A percentile compares a stretch with the other conserved stretches of the same genome.
Conservation (phyloP, 1,140 invertebrate genomes). For the Drosophila sucinea region DNA sequence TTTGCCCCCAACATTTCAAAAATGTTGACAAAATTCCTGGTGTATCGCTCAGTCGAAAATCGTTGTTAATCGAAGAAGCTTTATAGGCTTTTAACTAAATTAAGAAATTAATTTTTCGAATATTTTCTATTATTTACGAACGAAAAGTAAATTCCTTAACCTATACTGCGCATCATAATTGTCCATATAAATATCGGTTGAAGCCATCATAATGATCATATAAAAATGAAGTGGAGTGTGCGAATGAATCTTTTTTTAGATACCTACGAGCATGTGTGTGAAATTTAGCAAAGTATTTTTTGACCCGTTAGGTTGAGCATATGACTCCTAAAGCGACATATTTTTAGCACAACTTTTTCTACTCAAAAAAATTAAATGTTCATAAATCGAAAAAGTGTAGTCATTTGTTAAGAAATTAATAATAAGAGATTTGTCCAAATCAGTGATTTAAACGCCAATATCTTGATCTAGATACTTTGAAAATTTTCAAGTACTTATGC, state of each 20-base stretch:
- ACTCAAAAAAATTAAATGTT: background rate
- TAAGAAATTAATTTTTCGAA: conserved; percentile 49
- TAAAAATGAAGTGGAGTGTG: conserved; percentile 42
- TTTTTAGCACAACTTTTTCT: conserved; percentile 1
- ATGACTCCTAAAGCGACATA: conserved; percentile 25
- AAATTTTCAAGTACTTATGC: no score
- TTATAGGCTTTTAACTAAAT: conserved; percentile 60
- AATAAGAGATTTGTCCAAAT: no score
- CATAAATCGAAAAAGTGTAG: background rate
- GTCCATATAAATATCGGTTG: conserved; percentile 51
- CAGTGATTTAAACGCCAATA: no score
- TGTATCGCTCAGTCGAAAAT: conserved; percentile 77
- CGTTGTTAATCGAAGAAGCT: conserved; percentile 76
- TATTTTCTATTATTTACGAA: conserved; percentile 73
- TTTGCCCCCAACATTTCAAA: conserved; percentile 33
- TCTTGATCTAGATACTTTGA: no score
- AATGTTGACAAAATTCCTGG: conserved; percentile 56
- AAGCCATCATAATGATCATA: conserved; percentile 20
- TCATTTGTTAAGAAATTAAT: background rate
- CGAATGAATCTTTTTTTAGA: conserved; percentile 54
- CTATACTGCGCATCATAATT: background rate
- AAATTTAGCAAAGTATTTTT: conserved; percentile 65
- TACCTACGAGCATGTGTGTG: conserved; percentile 28
- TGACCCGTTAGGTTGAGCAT: conserved; percentile 50
- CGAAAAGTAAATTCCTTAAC: conserved; percentile 70